A percentile compares a stretch with the other conserved stretches of the same genome.
phyloP scores from a whole-genome alignment of 2,888 invertebrate genomes.

The Lycaena phlaeas region DNA sequence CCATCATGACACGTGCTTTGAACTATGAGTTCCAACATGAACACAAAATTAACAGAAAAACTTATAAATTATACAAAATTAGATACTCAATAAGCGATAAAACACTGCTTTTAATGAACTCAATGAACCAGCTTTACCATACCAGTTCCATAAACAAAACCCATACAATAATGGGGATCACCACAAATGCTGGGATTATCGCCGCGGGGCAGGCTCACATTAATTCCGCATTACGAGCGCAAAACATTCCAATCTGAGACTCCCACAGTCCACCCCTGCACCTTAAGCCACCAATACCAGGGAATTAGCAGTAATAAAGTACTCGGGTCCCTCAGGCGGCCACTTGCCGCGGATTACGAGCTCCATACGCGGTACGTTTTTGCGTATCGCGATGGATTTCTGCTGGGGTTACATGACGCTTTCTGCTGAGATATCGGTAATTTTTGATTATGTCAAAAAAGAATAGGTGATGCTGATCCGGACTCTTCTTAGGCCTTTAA shows the following conservation, averaged over 20 bases:
- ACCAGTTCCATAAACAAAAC: constrained; percentile 6
- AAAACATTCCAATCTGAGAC: constrained; percentile 33
- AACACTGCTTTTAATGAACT: no score
- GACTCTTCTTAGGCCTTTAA: no score
- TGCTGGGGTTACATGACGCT: constrained; percentile 31
- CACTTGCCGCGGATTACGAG: constrained; percentile 58
- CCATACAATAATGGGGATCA: constrained; percentile 15
- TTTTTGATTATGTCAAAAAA: neutral
- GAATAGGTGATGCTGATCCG: no score
- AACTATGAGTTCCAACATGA: no score
- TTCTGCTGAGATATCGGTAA: neutral
- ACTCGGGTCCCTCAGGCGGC: constrained; percentile 55
- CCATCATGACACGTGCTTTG: no score
- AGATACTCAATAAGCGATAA: no score
- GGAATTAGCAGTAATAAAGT: constrained; percentile 49
- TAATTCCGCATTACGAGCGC: constrained; percentile 47
- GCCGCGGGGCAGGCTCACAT: constrained; percentile 36
- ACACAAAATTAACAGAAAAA: no score
- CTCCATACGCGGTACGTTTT: constrained; percentile 24
- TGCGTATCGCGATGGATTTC: constrained; percentile 16
- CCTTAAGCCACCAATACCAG: constrained; percentile 35
- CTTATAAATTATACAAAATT: no score
- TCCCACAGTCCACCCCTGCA: constrained; percentile 20
- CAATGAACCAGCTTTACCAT: no score
- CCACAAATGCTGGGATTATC: constrained; percentile 36